These are phyloP conservation scores for Vidua macroura DNA, from an alignment of 2,113 vertebrate genomes.

Conservation along the genomic window DNA sequence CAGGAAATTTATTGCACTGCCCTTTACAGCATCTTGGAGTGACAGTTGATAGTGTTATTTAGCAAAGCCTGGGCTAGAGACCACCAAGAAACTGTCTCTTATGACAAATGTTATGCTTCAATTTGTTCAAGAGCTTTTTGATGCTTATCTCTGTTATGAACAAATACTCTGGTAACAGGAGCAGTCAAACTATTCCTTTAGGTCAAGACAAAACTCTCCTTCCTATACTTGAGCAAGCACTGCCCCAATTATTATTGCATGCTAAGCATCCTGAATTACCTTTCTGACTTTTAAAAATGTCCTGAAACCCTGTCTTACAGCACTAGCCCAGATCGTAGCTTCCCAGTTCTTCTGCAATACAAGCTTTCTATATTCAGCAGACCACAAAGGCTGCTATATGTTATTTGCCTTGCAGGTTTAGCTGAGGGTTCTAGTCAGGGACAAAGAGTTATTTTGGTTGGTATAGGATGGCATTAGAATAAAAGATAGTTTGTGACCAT, in stretches of 20 bases:
- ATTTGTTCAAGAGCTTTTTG: neutral
- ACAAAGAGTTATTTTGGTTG: neutral
- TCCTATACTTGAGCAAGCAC: neutral
- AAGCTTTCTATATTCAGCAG: neutral
- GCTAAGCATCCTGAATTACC: neutral
- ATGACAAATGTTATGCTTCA: neutral
- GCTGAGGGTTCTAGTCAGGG: neutral
- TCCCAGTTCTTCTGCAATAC: neutral
- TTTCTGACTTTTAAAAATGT: neutral
- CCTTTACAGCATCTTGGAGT: neutral
- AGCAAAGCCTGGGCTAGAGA: neutral
- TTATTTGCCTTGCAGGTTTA: neutral
- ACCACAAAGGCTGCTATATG: neutral
- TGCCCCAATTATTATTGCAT: neutral
- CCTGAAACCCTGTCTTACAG: neutral
- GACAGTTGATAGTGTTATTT: neutral
- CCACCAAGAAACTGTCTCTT: neutral
- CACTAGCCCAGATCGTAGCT: neutral
- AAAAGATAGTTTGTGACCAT: neutral
- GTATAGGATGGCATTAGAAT: neutral
- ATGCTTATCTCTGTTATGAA: neutral
- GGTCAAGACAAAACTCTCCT: neutral
- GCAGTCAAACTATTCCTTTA: neutral
- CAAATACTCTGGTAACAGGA: neutral
- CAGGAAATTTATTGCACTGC: neutral